Base-by-base conservation (phyloP, 2,113 vertebrate genomes). In the Bolborhynchus lineola region DNA sequence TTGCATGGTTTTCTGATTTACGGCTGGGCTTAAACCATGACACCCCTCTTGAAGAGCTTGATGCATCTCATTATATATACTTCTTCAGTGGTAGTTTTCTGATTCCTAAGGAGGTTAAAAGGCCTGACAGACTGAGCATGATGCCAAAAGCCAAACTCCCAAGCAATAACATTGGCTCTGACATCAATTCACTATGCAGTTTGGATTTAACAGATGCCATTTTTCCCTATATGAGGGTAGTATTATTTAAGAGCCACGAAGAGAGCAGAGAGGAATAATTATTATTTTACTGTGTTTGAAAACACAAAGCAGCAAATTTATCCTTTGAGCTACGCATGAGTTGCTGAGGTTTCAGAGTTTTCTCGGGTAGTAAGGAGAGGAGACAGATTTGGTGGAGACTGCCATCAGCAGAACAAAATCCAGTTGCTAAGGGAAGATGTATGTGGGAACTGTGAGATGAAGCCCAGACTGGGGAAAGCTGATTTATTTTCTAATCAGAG, bases 251-350 rank as follows among this genome's bases (percentile, higher is more conserved):
- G 90, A 96, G 75, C 26, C 26, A 86, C 33, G 53, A 86, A 93
- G 53, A 90, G 19, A 82, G 28, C 67, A 93, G 71, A 28, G 72
- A 96, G 37, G 20, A 20, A 88, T 82, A 70, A 93, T 91, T 86
- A 86, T 88, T 82, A 80, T 88, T 93, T 90, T 85, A 86, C 49
- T 88, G 46, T 93, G 71, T 70, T 96, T 93, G 71, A 77, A 95
- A 97, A 91, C 41, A 77, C 21, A 75, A 42, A 82, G 29, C 12
- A 70, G 46, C 31, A 91, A 82, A 90, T 67, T 79, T 78, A 37
- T 69, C 42, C 49, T 82, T 39, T 2, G 1, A 76, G 16, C 2
- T 4, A 77, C 20, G 19, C 47, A 49, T 4, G 59, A 72, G 18
- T 50, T 0, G 0, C 63, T 86, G 79, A 82, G 23, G 26, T 78